Base-by-base conservation (phyloP, 1,140 invertebrate species). In the Aphelenchoides fujianensis region DNA sequence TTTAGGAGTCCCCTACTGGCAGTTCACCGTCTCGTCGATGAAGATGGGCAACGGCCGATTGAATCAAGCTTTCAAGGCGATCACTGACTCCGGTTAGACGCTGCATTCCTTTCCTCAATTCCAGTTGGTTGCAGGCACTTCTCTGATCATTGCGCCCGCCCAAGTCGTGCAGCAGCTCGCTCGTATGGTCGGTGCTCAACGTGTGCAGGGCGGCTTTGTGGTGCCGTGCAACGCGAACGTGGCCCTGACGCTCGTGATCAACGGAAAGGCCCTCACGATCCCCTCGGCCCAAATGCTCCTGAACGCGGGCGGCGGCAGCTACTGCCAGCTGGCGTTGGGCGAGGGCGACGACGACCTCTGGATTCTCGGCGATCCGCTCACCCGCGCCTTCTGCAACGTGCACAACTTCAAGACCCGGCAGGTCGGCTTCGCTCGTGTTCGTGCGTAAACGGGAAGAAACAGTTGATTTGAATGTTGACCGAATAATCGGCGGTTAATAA, bases 331-430 rank as follows among this genome's bases (percentile, higher is more conserved):
- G 27, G 16, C 30, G 59, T 27, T n/a, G 1, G 59, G n/a, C 59
- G 16, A 31, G n/a, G 59, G 27, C 2, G 16, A n/a, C 31, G n/a
- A 1, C 31, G 16, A n/a, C 30, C n/a, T 61, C 2, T 2, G n/a
- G n/a, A 19, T 61, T 16, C 31, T 78, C 23, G 76, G 76, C 48
- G 76, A 79, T 61, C 67, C 76, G 54, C 79, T 75, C 66, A 78
- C 76, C 69, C 74, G 76, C 27, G 41, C 74, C 35, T 78, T 71
- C 68, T 77, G 75, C 61, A 48, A 77, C 16, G 37, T 74, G 63
- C 55, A 74, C 72, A 68, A 74, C 41, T 41, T 74, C 34, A 74
- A 64, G 61, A 68, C 64, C 34, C 23, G 35, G 16, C 32, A 57
- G 35, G 59, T 74, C 32, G 73, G 73, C 72, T 74, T 74, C 61